These are phyloP conservation scores for Echiichthys vipera DNA, from an alignment of 2,797 vertebrate genomes.

Conservation along the genomic window DNA sequence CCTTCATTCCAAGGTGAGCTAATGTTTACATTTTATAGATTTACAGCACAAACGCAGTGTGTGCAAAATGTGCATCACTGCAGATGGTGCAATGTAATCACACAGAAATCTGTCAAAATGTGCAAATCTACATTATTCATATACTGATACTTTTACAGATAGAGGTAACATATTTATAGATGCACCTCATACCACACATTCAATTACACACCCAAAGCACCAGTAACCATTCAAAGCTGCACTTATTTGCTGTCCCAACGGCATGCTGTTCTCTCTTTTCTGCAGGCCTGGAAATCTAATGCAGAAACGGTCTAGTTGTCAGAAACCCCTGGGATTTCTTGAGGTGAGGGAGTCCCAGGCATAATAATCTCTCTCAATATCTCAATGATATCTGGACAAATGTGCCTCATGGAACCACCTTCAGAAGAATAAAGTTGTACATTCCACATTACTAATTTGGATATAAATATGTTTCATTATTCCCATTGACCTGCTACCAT, in stretches of 20 bases:
- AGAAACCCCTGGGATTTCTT: slow-evolving; percentile 36
- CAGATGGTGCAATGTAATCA: background rate
- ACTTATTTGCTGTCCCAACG: background rate
- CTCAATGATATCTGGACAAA: slow-evolving; percentile 2
- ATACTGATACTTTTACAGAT: slow-evolving; percentile 22
- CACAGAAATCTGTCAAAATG: slow-evolving; percentile 20
- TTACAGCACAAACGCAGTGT: slow-evolving; percentile 25
- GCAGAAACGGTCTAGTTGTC: slow-evolving; percentile 21
- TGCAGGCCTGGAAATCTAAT: slow-evolving; percentile 7
- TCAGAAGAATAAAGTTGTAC: background rate
- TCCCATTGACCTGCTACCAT: background rate
- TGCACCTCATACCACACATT: background rate
- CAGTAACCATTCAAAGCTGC: slow-evolving; percentile 19
- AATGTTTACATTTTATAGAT: slow-evolving; percentile 30
- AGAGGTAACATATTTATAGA: slow-evolving; percentile 27
- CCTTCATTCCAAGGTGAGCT: slow-evolving; percentile 7
- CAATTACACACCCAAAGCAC: slow-evolving; percentile 25
- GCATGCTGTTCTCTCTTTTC: background rate
- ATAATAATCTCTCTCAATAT: slow-evolving; percentile 8
- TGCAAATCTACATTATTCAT: slow-evolving; percentile 52
- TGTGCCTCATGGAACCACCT: background rate
- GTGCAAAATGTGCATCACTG: slow-evolving; percentile 23
- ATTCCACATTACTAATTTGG: background rate
- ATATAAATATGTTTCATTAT: background rate
- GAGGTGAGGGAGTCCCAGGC: slow-evolving; percentile 8